Base-by-base conservation (phyloP, 1,140 invertebrate genomes). In the Drosophila fuyamai region DNA sequence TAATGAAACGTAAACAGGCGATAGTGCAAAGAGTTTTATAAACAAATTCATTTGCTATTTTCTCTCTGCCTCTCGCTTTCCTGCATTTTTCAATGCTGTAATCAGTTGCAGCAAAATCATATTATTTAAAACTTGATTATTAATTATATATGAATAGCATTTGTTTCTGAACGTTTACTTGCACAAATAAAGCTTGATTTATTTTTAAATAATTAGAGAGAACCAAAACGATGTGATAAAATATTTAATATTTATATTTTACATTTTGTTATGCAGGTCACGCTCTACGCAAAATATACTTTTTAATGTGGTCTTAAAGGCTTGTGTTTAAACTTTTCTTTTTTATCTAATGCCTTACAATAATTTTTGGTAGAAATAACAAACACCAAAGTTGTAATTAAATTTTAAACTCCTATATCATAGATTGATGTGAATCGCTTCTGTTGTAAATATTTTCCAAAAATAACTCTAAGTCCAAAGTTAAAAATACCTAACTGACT, bases 1-100 rank as follows among this genome's bases (percentile, higher is more conserved):
- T 83, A 76, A 81, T 71, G 47, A 46, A 83, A 83, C 47, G 83
- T 82, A 83, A 86, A 88, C 83, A 88, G 63, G 79, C 71, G 83
- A 86, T 86, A 75, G 54, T 76, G 79, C 51, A 76, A 47, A 57
- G 63, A 66, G 48, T 68, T 40, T 40, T 44, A 66, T 41, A 44
- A 62, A 56, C 48, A 53, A 51, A 43, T 76, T 56, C 23, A 63
- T 53, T 60, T 62, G 56, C 36, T 67, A 36, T 74, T 40, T 8
- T 1, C 40, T 54, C 56, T 27, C 46, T 10, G n/a, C 5, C 16
- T 38, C 18, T 56, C 9, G 40, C n/a, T 10, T 10, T 18, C 5
- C 51, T 41, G 14, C 13, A 13, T 12, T 16, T 23, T 18, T 35
- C 7, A 12, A 40, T 35, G 14, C 29, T 27, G 41, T 65, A 65